Percentiles rank a stretch among this genome's conserved stretches.
These are phyloP conservation scores for Polyommatus iphigenia DNA, from an alignment of 2,888 invertebrate species.

Conservation along the genomic window DNA sequence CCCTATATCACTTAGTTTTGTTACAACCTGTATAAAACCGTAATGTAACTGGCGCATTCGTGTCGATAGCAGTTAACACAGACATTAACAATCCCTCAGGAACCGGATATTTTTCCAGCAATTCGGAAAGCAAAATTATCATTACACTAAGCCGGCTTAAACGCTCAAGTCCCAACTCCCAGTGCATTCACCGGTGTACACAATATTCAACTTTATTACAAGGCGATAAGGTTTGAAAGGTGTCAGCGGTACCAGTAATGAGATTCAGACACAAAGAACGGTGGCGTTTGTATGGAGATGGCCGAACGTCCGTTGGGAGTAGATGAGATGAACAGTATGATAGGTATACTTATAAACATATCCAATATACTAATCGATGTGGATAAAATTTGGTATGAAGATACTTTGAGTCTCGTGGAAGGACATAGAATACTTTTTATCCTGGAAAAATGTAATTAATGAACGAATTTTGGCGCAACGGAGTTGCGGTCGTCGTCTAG, in stretches of 20 bases:
- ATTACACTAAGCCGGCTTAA: slow-evolving; percentile 1
- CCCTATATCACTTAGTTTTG: no score
- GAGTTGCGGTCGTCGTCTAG: no score
- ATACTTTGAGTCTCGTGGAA: no score
- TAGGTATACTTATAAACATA: not conserved
- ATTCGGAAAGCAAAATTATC: not conserved
- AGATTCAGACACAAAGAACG: slow-evolving; percentile 8
- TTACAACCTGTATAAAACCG: no score
- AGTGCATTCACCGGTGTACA: not conserved
- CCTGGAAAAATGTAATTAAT: no score
- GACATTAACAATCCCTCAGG: not conserved
- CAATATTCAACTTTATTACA: not conserved
- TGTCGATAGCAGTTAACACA: no score
- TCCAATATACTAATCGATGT: no score
- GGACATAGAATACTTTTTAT: no score
- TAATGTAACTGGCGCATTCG: no score
- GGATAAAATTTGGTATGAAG: no score
- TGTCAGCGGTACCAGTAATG: not conserved
- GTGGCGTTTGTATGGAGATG: not conserved
- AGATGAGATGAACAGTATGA: not conserved
- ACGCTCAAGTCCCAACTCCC: not conserved
- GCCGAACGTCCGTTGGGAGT: not conserved
- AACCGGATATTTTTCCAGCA: not conserved
- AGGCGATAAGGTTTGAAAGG: not conserved
- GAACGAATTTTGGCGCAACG: no score